phyloP scores from a whole-genome alignment of 2,797 vertebrate genomes.

The Mormyrops attenuatus region DNA sequence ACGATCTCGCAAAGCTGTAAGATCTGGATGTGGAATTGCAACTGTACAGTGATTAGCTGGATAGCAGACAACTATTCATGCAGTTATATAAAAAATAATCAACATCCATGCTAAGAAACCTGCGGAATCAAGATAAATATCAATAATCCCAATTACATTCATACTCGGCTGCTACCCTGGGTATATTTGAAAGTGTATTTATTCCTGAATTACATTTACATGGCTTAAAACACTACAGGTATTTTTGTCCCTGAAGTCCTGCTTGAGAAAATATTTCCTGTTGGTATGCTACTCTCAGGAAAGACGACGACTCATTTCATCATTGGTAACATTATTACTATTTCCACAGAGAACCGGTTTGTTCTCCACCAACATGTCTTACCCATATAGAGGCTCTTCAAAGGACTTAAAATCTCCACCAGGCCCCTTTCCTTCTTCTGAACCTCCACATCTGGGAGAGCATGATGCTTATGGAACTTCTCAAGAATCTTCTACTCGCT shows the following conservation, averaged over 20 bases:
- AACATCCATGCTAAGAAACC: background rate
- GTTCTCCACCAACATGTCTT: conserved; percentile 52
- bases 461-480: conserved; percentile 26
- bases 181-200: background rate
- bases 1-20: background rate
- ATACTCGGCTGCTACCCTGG: background rate
- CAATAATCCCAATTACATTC: background rate
- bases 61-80: background rate
- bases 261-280: background rate
- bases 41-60: background rate
- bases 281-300: conserved; percentile 2
- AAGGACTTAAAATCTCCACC: conserved; percentile 31
- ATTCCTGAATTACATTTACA: background rate
- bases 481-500: background rate
- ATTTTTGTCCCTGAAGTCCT: background rate
- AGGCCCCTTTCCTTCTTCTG: conserved; percentile 24
- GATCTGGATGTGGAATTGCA: background rate
- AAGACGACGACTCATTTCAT: conserved; percentile 36
- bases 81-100: background rate
- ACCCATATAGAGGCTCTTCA: conserved; percentile 34
- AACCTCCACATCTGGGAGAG: conserved; percentile 12
- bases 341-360: conserved; percentile 43
- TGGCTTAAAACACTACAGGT: background rate
- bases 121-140: background rate
- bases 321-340: conserved; percentile 38